Base-by-base conservation (phyloP, 2,888 invertebrate genomes). In the Cheilosia scutellata region DNA sequence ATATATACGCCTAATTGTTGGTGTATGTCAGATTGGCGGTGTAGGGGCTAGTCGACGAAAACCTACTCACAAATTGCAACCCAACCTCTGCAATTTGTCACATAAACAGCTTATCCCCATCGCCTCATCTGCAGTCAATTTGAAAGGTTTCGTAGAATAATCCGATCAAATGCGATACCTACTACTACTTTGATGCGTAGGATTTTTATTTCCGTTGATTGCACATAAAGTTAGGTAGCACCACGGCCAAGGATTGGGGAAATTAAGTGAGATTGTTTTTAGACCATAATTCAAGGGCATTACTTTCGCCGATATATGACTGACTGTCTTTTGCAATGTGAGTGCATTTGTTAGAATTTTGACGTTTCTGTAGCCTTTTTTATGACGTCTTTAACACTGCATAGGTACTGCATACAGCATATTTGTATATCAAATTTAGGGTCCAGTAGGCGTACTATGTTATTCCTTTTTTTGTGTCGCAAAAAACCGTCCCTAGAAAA, bases 131-230 rank as follows among this genome's bases (percentile, higher is more conserved):
- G 33, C 25, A 49, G 40, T 29, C 55, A 62, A 70, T 66, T 78
- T 83, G 78, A 78, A 66, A 49, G 83, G 78, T 74, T 78, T 78
- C 78, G 47, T 29, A 37, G 37, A 47, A 47, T 78, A 82, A 78
- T 78, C 82, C 72, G 47, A 78, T 74, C 13, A 62, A 66, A 47
- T 29, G 37, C 29, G 33, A 29, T 13, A 13, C 42, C 33, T 33
- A 33, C 20, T 0, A 20, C 20, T 47, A 16, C 31, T 29, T 42
- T 44, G 51, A 33, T 60, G 65, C 37, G 78, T 78, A 55, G 78
- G 60, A 74, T 72, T 60, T 44, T 6, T 29, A 31, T 68, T 75
- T 74, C 49, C 37, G 66, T 47, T 60, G n/a, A 42, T 42, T 62
- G 40, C 31, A 42, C n/a, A 37, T 5, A 16, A 9, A 33, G 47